phyloP scores from a whole-genome alignment of 2,888 invertebrate genomes.

The Fragum fragum region DNA sequence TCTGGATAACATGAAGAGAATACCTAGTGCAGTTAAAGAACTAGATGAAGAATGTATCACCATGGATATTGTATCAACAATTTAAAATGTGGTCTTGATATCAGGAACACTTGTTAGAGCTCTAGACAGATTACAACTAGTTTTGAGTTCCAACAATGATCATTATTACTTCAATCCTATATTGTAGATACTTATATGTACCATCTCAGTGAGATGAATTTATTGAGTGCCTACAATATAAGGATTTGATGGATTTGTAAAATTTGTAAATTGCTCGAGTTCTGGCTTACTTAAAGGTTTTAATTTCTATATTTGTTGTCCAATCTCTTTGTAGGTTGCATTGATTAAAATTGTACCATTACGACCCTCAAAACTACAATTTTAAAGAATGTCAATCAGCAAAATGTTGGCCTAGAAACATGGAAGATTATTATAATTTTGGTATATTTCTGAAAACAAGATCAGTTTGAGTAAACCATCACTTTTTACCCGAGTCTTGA shows the following conservation, averaged over 20 bases:
- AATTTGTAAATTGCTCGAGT: no score
- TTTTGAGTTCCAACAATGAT: no score
- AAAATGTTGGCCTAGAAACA: not conserved
- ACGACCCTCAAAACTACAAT: not conserved
- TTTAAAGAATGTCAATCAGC: not conserved
- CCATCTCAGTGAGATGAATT: not conserved
- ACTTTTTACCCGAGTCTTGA: not conserved
- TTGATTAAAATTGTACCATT: slow-evolving; percentile 1
- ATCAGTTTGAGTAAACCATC: not conserved
- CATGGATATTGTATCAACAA: slow-evolving; percentile 69
- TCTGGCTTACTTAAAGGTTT: not conserved
- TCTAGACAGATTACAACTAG: no score
- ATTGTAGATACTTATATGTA: not conserved
- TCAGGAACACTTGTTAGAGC: no score
- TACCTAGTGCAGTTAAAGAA: slow-evolving; percentile 69
- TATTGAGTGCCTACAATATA: not conserved
- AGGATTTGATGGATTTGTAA: not conserved
- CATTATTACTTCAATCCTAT: not conserved
- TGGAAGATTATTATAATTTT: not conserved
- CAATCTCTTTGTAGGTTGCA: not conserved
- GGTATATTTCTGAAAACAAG: not conserved
- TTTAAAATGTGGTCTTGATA: slow-evolving; percentile 26
- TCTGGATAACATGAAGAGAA: slow-evolving; percentile 61
- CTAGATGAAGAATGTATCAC: slow-evolving; percentile 67
- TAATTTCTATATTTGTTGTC: not conserved